phyloP scores from a whole-genome alignment of 2,888 invertebrate species.

The Tetranychus piercei region DNA sequence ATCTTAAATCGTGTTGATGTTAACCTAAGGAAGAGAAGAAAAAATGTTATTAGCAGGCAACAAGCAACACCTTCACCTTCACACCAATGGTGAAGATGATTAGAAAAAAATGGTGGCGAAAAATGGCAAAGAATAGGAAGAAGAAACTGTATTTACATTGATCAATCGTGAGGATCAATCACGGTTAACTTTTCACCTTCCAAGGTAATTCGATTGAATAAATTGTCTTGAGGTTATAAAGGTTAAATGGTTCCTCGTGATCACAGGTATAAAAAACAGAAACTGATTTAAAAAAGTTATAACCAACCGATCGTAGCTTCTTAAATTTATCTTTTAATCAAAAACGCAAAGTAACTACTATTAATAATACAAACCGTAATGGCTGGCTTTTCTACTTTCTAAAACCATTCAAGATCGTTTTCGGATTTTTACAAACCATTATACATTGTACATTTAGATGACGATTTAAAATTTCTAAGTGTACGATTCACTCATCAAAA shows the following conservation, averaged over 20 bases:
- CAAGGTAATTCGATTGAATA: background rate
- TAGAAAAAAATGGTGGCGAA: background rate
- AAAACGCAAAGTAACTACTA: too few relatives aligned
- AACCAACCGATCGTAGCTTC: too few relatives aligned
- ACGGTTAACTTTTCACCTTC: background rate
- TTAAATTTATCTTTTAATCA: too few relatives aligned
- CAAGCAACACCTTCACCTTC: background rate
- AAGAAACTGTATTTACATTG: background rate
- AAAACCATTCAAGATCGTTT: too few relatives aligned
- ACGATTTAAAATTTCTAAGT: too few relatives aligned
- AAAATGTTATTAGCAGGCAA: background rate
- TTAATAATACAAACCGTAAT: too few relatives aligned
- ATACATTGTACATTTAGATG: too few relatives aligned
- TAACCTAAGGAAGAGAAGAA: too few relatives aligned
- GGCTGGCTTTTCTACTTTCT: too few relatives aligned
- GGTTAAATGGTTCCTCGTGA: background rate
- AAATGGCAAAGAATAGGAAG: background rate
- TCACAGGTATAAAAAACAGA: background rate
- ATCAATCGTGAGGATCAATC: slow-evolving; percentile 1
- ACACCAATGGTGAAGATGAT: background rate
- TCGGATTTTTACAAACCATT: too few relatives aligned
- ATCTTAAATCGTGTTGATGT: background rate
- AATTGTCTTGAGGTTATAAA: background rate
- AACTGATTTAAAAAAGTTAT: background rate
- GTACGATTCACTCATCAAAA: too few relatives aligned